Base-by-base conservation (phyloP, 1,140 invertebrate species). In the Sarcophaga peregrina region DNA sequence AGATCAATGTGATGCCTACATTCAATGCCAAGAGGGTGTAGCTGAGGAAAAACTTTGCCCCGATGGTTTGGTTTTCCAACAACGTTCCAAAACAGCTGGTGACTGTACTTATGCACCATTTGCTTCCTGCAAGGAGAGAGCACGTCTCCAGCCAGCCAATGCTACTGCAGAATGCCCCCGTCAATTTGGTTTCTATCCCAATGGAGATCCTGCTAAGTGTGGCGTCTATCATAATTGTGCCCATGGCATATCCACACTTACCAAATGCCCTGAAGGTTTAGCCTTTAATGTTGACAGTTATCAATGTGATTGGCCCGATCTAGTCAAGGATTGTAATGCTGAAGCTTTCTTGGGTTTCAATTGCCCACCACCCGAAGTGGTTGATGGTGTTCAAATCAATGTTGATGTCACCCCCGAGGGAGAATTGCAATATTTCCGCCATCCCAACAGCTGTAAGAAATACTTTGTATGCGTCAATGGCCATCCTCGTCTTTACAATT, bases 301-400 rank as follows among this genome's bases (percentile, higher is more conserved):
- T 85, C 93, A 94, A 52, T 97, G 97, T 87, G 96, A 97, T 84
- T 98, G 96, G 96, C 96, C 96, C 1, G 96, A 97, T 91, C 92
- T 95, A 85, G 96, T 95, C 4, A 86, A 91, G 1, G 93, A 94
- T 80, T 96, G 95, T 86, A 94, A 96, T 87, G 94, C 94, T 75
- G 95, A 96, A 93, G 93, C 93, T 13, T 95, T 91, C 86, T 89
- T 95, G 10, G 94, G 94, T 20, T 95, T 96, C 88, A 92, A 89
- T 2, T 96, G 95, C 85, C 95, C 95, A 0, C 86, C 84, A 4
- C 74, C 87, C 0, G 89, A 90, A 9, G 68, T 54, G 3, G 80
- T 82, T 15, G 81, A 82, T 82, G 88, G 84, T 17, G 88, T 88
- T 54, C 88, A 87, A 4, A 89, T 90, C 72, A 91, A 87, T 4